Base-by-base conservation (phyloP, 2,797 vertebrate species). In the Microctenopoma steveboyesi region DNA sequence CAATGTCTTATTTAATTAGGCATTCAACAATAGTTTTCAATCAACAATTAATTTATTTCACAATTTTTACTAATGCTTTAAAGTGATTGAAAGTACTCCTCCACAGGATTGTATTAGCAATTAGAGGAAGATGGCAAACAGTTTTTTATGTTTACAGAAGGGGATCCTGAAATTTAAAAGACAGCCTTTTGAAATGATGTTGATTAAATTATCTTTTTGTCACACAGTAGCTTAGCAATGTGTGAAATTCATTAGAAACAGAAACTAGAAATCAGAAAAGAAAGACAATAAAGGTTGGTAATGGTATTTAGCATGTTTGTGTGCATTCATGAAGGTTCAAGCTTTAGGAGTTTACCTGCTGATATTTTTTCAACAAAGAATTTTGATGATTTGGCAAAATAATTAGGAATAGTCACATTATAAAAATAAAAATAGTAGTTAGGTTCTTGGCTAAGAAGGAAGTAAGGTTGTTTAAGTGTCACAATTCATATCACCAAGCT, bases 61-160 rank as follows among this genome's bases (percentile, higher is more conserved):
- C 25, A 37, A 11, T 73, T 57, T 56, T 33, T 65, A 66, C 47
- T 45, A 40, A 69, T 72, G 51, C 45, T 66, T 47, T 59, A 46
- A 73, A 68, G 54, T 71, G 64, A 61, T 48, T 76, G 16, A 48
- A 70, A 65, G 27, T 46, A 58, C 59, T 70, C 59, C 39, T 73
- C 40, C 25, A 52, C 53, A 58, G 55, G 43, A 51, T 68, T 60
- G 46, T 15, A 7, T 56, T 6, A 37, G 55, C 40, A 64, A 76
- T 74, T 45, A 74, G 11, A 45, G 25, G 35, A 64, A 16, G 10
- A 78, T 22, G 14, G 16, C 28, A 49, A 51, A 39, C 60, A 50
- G 5, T 18, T 40, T 66, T 58, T 48, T 60, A 50, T 53, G 37
- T 64, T 18, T 56, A 4, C 4, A 53, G 51, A 71, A 63, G 13